Conservation (phyloP, 2,113 vertebrate species). For the Callorhinus ursinus region DNA sequence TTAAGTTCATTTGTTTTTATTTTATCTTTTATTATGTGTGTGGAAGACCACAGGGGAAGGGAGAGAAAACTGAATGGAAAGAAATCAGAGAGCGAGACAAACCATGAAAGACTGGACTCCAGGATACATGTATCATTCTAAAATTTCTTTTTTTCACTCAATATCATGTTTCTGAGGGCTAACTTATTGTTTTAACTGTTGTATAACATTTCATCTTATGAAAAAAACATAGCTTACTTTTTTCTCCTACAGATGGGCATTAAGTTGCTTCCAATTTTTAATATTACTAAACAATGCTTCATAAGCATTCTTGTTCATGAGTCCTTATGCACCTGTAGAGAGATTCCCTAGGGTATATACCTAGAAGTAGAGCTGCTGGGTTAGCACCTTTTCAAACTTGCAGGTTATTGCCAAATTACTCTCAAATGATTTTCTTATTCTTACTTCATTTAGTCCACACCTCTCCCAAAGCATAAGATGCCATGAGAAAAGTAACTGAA, state of each 20-base stretch:
- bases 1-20: background rate
- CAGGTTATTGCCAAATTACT: background rate
- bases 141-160: constrained; percentile 22
- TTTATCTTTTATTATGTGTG: background rate
- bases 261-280: background rate
- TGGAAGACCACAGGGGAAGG: background rate
- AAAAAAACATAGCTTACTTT: background rate
- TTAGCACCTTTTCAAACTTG: background rate
- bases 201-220: background rate
- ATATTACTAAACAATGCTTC: background rate
- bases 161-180: background rate
- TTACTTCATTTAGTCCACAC: background rate
- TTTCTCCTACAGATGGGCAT: background rate
- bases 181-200: background rate
- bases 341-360: background rate
- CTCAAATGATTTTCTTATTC: background rate
- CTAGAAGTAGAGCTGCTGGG: background rate
- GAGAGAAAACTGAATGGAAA: background rate
- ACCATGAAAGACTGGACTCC: background rate
- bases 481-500: background rate
- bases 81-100: background rate
- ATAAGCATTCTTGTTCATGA: background rate
- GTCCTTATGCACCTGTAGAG: background rate
- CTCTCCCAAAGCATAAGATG: background rate
- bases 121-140: background rate